Evolutionary conservation across 2,888 invertebrate species (phyloP).

Genomic region (Teinopalpus imperialis): DNA sequence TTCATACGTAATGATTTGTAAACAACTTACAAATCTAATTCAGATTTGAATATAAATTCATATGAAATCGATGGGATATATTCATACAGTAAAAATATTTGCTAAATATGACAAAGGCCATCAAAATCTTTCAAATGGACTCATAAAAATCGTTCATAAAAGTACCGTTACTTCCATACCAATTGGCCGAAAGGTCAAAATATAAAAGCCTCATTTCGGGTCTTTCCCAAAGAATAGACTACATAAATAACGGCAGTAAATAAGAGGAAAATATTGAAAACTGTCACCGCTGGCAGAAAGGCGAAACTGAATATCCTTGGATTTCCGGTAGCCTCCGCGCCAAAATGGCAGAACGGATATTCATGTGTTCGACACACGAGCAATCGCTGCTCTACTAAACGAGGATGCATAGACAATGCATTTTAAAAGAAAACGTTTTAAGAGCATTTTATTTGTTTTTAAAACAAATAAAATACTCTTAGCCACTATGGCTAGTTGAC

Average conservation of each 20-base stretch:
- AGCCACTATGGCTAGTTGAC: too few relatives aligned
- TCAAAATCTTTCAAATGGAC: neutral
- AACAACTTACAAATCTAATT: too few relatives aligned
- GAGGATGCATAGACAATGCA: constrained; percentile 49
- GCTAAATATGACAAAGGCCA: neutral
- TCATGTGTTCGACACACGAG: constrained; percentile 60
- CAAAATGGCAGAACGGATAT: constrained; percentile 78
- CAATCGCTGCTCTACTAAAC: constrained; percentile 41
- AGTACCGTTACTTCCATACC: neutral
- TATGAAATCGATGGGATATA: too few relatives aligned
- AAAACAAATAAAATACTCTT: too few relatives aligned
- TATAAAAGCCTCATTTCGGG: constrained; percentile 5
- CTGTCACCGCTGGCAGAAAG: constrained; percentile 75
- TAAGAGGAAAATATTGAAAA: constrained; percentile 81
- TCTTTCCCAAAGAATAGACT: constrained; percentile 55
- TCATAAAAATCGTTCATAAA: neutral
- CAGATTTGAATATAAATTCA: too few relatives aligned
- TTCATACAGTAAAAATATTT: too few relatives aligned
- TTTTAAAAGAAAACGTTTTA: neutral
- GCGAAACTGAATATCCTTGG: constrained; percentile 77
- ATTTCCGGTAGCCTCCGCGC: constrained; percentile 75
- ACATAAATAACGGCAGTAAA: constrained; percentile 80
- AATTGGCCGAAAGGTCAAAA: constrained; percentile 7
- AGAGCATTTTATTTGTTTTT: too few relatives aligned
- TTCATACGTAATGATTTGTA: too few relatives aligned